phyloP scores from a whole-genome alignment of 2,888 invertebrate genomes.

The Nemotelus nigrinus region DNA sequence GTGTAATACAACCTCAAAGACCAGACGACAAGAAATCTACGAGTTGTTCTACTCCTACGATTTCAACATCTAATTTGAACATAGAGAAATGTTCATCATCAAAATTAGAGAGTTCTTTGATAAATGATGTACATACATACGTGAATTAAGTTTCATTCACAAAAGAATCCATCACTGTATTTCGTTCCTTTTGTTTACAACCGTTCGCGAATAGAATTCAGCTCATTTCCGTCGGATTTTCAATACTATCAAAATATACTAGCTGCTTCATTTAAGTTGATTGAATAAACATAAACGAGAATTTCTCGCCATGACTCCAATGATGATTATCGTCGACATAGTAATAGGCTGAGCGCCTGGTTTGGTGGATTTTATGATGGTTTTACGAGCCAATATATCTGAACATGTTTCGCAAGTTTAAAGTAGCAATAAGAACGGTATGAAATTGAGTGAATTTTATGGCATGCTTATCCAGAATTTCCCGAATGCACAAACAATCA shows the following conservation, averaged over 20 bases:
- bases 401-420: not conserved
- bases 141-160: too few species aligned
- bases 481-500: too few species aligned
- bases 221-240: not conserved
- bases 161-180: too few species aligned
- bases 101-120: too few species aligned
- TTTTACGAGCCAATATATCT: slow-evolving; percentile 21
- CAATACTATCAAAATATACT: slow-evolving; percentile 5
- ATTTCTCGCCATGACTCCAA: not conserved
- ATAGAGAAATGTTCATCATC: too few species aligned
- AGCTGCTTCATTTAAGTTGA: not conserved
- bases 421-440: not conserved
- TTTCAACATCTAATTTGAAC: too few species aligned
- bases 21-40: too few species aligned
- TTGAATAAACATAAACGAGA: slow-evolving; percentile 22
- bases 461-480: not conserved
- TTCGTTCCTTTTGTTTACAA: not conserved
- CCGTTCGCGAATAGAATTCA: not conserved
- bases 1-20: too few species aligned
- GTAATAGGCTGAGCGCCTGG: too few species aligned
- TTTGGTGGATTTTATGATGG: slow-evolving; percentile 15
- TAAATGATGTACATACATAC: too few species aligned
- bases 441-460: slow-evolving; percentile 3
- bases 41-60: too few species aligned
- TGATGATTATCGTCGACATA: not conserved